These are phyloP conservation scores for Schizaphis graminum DNA, from an alignment of 2,888 invertebrate species.

Conservation along the genomic window DNA sequence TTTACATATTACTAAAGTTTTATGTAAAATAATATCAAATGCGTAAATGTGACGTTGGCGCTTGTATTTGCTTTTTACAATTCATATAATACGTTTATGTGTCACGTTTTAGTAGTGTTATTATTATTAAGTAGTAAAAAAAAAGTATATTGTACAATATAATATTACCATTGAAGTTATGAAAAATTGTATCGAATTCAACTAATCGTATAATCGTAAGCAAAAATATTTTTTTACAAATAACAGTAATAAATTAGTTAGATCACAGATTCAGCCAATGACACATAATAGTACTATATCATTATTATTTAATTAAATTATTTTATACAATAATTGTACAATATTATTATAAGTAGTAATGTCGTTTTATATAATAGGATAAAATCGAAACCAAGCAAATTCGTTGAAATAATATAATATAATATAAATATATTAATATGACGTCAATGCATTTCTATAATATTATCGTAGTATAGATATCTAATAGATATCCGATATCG, in stretches of 20 bases:
- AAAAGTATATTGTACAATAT: background rate
- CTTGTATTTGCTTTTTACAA: background rate
- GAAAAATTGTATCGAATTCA: background rate
- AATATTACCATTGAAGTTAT: background rate
- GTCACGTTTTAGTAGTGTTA: background rate
- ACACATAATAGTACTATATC: background rate
- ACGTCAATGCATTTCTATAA: background rate
- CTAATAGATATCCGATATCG: background rate
- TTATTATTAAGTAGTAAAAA: background rate
- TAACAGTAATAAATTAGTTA: slow-evolving; percentile 16
- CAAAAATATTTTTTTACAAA: background rate
- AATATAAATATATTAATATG: background rate
- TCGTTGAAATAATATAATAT: background rate
- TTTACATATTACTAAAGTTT: background rate
- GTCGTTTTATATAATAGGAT: background rate
- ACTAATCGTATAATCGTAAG: background rate
- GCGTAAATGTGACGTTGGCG: background rate
- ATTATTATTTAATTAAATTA: background rate
- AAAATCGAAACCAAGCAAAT: slow-evolving; percentile 1
- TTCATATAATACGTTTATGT: background rate
- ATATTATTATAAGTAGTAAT: background rate
- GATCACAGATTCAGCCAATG: slow-evolving; percentile 32
- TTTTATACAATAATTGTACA: background rate
- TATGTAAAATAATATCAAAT: background rate
- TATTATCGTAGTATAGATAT: background rate